Percentiles rank a stretch among this genome's conserved stretches.
These are phyloP conservation scores for Sialia sialis DNA, from an alignment of 2,113 vertebrate genomes.

Conservation along the genomic window DNA sequence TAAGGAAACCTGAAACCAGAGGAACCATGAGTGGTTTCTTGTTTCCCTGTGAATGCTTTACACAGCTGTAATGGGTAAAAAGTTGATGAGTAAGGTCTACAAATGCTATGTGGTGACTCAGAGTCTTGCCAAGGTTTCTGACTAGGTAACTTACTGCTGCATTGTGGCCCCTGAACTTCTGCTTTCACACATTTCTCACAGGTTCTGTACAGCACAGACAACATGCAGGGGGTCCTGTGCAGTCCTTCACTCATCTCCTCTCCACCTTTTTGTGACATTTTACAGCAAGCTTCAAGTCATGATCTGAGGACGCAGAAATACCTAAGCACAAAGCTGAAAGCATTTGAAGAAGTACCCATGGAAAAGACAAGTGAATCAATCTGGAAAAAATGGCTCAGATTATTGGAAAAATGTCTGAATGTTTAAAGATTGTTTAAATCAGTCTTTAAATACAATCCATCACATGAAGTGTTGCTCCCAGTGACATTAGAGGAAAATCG, in stretches of 20 bases:
- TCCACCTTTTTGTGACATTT: neutral
- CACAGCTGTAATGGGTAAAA: neutral
- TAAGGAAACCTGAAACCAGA: neutral
- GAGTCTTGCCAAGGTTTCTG: neutral
- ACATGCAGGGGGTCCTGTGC: neutral
- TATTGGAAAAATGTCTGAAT: neutral
- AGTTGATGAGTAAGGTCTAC: neutral
- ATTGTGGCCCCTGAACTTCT: neutral
- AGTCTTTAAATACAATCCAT: neutral
- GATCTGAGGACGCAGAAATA: neutral
- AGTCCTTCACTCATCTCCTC: neutral
- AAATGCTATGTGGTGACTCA: neutral
- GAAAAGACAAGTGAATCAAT: neutral
- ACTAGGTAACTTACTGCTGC: neutral
- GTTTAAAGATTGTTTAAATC: neutral
- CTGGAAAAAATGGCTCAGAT: neutral
- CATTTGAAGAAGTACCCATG: neutral
- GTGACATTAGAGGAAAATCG: neutral
- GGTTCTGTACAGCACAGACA: neutral
- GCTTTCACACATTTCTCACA: fast-evolving
- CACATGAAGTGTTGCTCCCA: neutral
- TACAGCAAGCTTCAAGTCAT: neutral
- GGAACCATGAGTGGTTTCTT: neutral
- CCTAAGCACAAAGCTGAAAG: neutral
- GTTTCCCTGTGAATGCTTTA: neutral